Conservation (phyloP, 2,113 vertebrate genomes). For the Epinephelus moara region DNA sequence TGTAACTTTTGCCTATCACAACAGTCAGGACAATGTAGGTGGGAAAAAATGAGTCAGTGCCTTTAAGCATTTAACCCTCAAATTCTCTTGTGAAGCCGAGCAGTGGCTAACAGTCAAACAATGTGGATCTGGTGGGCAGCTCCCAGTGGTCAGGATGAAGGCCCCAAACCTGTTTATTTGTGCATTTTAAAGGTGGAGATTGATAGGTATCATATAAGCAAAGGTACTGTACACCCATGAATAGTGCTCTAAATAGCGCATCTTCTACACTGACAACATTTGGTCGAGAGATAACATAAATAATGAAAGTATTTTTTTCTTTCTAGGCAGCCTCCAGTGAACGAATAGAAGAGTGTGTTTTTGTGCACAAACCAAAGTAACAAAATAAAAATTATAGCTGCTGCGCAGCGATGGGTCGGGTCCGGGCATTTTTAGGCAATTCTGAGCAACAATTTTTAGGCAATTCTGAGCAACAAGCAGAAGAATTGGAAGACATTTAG, state of each 20-base stretch:
- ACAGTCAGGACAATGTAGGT: conserved; percentile 21
- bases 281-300: neutral
- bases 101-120: neutral
- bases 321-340: neutral
- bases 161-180: neutral
- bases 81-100: conserved; percentile 9
- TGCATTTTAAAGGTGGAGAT: neutral
- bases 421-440: no score
- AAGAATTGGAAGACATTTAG: no score
- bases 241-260: neutral
- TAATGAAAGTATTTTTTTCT: neutral
- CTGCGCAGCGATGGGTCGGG: no score
- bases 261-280: neutral
- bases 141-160: neutral
- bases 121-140: neutral
- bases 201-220: neutral
- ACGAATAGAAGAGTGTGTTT: neutral
- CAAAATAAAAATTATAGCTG: neutral
- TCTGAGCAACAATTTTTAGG: no score
- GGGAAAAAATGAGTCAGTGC: conserved; percentile 3
- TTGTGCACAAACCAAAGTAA: no score
- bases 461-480: no score
- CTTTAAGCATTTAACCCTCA: conserved; percentile 37
- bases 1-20: conserved; percentile 1
- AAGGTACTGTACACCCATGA: neutral